Base-by-base conservation (phyloP, 1,140 invertebrate genomes). In the Philopotamus ludificatus region DNA sequence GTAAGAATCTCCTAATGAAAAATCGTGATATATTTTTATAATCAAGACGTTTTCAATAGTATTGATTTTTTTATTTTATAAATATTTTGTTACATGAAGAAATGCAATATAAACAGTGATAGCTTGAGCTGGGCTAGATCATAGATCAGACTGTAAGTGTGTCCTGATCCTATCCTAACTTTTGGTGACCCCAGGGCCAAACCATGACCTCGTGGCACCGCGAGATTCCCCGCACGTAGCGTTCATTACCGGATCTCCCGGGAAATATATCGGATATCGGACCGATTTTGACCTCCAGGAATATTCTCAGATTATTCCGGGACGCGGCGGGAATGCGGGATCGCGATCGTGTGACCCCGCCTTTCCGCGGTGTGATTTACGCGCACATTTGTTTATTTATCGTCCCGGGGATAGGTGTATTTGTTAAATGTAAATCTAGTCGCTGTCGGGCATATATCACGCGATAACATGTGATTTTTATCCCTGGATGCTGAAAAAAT, bases 291-390 rank as follows among this genome's bases (percentile, higher is more conserved):
- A 42, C 15, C 9, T 57, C 53, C 26, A 16, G 21, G 41, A 20
- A 57, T 57, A 57, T 57, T 57, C 28, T 34, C 53, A 25, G 25
- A 57, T 57, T 51, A n/a, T n/a, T 15, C 20, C n/a, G 25, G 41
- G 21, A 4, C 16, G 51, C 23, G 22, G 51, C 3, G 51, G 51
- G 20, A 41, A 20, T 26, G 16, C 25, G 25, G 41, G 15, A 18
- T 15, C 7, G 16, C 41, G 53, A 16, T 57, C 41, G n/a, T n/a
- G n/a, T n/a, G n/a, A n/a, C n/a, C n/a, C 8, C 44, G 44, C 12
- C 44, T 47, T n/a, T 47, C n/a, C 53, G 53, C 34, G n/a, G n/a
- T n/a, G 16, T 57, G 53, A 57, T 57, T 57, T 57, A 57, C 18
- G 15, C 34, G 10, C 53, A 53, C 23, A 25, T 26, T 25, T 34